Evolutionary conservation across 2,113 vertebrate genomes (phyloP).

Genomic region (Heteronetta atricapilla): DNA sequence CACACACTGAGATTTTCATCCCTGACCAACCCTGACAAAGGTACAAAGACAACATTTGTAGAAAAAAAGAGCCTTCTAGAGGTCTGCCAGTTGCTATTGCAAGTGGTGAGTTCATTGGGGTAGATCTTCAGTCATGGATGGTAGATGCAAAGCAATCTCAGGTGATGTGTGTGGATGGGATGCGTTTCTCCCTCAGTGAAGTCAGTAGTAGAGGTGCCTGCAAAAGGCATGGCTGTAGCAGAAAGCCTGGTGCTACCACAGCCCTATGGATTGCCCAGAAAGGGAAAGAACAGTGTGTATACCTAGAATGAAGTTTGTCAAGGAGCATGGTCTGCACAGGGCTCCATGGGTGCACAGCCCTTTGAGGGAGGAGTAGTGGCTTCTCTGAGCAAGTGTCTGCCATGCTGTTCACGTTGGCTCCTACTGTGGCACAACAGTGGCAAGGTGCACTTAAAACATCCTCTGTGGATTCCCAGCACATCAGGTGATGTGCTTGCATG

Average conservation of each 20-base stretch:
- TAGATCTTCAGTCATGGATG: fast-evolving
- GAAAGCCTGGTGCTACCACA: not conserved
- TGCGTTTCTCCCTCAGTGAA: fast-evolving
- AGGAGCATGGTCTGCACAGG: not conserved
- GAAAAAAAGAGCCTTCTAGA: not conserved
- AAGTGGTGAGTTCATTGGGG: not conserved
- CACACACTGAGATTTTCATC: not conserved
- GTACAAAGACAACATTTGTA: not conserved
- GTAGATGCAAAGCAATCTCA: not conserved
- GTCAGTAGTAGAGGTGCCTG: not conserved
- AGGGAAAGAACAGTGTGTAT: not conserved
- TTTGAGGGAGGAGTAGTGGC: fast-evolving
- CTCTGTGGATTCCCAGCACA: not conserved
- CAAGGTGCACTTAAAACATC: not conserved
- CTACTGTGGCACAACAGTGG: not conserved
- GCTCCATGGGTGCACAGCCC: not conserved
- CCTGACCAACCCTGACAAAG: not conserved
- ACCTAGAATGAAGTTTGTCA: not conserved
- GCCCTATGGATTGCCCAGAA: not conserved
- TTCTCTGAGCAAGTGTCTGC: not conserved
- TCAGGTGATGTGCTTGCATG: not conserved
- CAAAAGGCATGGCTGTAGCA: not conserved
- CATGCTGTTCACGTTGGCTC: not conserved
- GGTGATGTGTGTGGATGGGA: fast-evolving
- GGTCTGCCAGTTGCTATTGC: not conserved